phyloP scores from a whole-genome alignment of 2,888 invertebrate genomes.

The Phrixothrix hirtus region DNA sequence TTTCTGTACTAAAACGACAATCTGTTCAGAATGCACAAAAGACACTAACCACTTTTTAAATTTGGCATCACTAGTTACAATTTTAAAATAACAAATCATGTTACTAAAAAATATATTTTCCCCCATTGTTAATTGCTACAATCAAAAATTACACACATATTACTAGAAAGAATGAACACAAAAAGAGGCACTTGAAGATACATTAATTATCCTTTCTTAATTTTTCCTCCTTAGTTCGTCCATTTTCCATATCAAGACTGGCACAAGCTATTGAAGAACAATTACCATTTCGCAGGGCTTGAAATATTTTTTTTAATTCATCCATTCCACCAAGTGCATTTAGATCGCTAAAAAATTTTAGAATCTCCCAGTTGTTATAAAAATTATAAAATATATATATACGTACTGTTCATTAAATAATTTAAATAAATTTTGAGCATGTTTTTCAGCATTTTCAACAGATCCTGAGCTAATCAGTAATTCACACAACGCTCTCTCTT shows the following conservation, averaged over 20 bases:
- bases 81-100: too few species aligned
- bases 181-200: too few species aligned
- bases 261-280: slow-evolving; percentile 48
- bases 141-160: too few species aligned
- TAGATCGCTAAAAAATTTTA: slow-evolving; percentile 44
- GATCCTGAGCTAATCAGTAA: slow-evolving; percentile 45
- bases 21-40: too few species aligned
- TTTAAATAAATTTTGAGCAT: slow-evolving; percentile 48
- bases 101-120: too few species aligned
- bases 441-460: slow-evolving; percentile 45
- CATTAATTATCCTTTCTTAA: slow-evolving; percentile 1
- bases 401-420: slow-evolving; percentile 48
- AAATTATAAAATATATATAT: not conserved
- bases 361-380: not conserved
- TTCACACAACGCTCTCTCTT: slow-evolving; percentile 49
- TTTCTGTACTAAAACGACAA: too few species aligned
- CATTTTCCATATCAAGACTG: too few species aligned
- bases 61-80: too few species aligned
- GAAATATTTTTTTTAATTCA: slow-evolving; percentile 49
- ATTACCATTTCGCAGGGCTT: slow-evolving; percentile 48
- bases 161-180: too few species aligned
- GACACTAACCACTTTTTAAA: too few species aligned
- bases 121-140: too few species aligned
- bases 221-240: too few species aligned
- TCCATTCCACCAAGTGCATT: slow-evolving; percentile 45